These are phyloP conservation scores for Triplophysa siluroides DNA, from an alignment of 2,113 vertebrate genomes.

Conservation along the genomic window DNA sequence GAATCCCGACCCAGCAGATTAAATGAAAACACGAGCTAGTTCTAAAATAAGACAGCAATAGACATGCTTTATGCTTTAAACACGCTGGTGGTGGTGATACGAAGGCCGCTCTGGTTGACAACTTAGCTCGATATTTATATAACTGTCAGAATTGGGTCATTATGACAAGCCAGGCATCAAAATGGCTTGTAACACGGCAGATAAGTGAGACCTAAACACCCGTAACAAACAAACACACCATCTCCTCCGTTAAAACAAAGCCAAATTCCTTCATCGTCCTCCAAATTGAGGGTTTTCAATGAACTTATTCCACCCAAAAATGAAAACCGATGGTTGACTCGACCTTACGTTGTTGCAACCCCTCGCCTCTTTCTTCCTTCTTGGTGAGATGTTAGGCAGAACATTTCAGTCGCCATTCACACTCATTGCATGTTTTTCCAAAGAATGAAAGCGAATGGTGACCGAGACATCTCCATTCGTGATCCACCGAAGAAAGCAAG, in stretches of 20 bases:
- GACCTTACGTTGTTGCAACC: too few relatives aligned
- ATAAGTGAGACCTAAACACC: not conserved
- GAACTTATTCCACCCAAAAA: not conserved
- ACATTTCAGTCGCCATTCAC: too few relatives aligned
- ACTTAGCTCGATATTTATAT: constrained; percentile 27
- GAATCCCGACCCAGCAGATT: constrained; percentile 7
- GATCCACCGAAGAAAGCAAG: too few relatives aligned
- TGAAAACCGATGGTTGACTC: too few relatives aligned
- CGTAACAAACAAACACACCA: constrained; percentile 31
- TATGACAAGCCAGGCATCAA: constrained; percentile 27
- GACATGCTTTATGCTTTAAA: constrained; percentile 5
- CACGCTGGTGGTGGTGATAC: not conserved
- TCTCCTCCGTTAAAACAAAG: constrained; percentile 29
- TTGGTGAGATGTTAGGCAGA: too few relatives aligned
- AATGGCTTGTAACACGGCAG: constrained; percentile 4
- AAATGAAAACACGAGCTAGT: constrained; percentile 3
- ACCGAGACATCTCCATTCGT: too few relatives aligned
- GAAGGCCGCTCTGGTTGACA: constrained; percentile 17
- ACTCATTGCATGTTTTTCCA: too few relatives aligned
- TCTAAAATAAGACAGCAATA: not conserved
- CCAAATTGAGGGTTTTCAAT: not conserved
- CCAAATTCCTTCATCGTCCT: not conserved
- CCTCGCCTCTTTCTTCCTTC: too few relatives aligned
- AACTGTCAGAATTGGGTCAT: constrained; percentile 45
- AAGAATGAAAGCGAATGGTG: too few relatives aligned